Percentiles rank a stretch among this genome's conserved stretches.
Conservation (phyloP, 2,888 invertebrate genomes). For the Drosophila leonis region DNA sequence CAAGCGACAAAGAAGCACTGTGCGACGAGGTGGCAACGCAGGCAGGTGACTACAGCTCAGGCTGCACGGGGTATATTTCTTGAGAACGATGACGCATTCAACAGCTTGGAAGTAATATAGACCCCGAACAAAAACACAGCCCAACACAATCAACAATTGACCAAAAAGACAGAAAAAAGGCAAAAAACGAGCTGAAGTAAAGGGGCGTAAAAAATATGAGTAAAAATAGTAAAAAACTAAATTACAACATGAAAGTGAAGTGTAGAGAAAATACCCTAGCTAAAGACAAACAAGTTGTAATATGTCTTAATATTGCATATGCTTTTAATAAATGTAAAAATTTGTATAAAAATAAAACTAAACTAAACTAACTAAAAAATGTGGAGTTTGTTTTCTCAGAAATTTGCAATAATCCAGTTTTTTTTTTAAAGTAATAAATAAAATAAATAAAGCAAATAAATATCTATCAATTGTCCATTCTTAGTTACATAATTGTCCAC, state of each 20-base stretch:
- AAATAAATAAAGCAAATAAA: not conserved
- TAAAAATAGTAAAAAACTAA: not conserved
- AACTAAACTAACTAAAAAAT: too few species aligned
- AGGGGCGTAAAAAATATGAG: slow-evolving; percentile 1
- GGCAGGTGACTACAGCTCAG: slow-evolving; percentile 43
- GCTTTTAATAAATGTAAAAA: not conserved
- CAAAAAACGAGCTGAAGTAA: not conserved
- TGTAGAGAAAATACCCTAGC: slow-evolving; percentile 9
- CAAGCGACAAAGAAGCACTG: slow-evolving; percentile 47
- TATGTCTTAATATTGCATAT: not conserved
- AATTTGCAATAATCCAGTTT: too few species aligned
- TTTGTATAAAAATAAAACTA: not conserved
- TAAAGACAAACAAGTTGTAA: not conserved
- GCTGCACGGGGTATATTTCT: slow-evolving; percentile 43
- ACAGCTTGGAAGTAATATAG: slow-evolving; percentile 76
- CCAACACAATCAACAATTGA: slow-evolving; percentile 37
- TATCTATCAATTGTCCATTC: not conserved
- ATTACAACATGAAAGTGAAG: slow-evolving; percentile 2
- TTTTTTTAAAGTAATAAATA: too few species aligned
- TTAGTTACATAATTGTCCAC: not conserved
- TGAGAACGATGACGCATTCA: slow-evolving; percentile 66
- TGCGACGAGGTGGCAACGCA: slow-evolving; percentile 29
- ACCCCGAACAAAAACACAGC: slow-evolving; percentile 52
- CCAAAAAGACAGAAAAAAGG: slow-evolving; percentile 6
- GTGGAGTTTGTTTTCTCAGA: too few species aligned